Conservation (phyloP, 2,888 invertebrate genomes). For the Ormia ochracea region DNA sequence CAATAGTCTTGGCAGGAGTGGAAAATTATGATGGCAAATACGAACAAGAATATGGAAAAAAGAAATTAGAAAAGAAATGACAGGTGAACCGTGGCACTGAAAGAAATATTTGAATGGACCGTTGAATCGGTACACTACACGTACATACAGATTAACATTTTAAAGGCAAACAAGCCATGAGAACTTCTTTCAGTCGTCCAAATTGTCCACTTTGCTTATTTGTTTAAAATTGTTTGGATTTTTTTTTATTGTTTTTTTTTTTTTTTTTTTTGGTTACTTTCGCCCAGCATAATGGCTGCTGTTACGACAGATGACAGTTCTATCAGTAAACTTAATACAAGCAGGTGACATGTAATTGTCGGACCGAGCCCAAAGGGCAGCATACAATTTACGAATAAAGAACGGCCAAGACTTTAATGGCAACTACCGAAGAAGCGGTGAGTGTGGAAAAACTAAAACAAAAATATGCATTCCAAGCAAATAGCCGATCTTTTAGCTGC, state of each 20-base stretch:
- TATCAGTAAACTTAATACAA: conserved; percentile 66
- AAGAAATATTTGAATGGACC: conserved; percentile 36
- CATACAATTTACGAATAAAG: conserved; percentile 19
- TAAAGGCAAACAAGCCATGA: not conserved
- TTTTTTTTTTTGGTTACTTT: too few relatives aligned
- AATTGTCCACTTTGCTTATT: conserved; percentile 40
- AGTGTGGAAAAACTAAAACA: conserved; percentile 57
- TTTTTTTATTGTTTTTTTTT: not conserved
- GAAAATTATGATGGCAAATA: conserved; percentile 59
- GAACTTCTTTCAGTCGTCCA: conserved; percentile 16
- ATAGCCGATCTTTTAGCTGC: too few relatives aligned
- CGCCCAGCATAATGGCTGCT: conserved; percentile 55
- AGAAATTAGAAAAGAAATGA: conserved; percentile 50
- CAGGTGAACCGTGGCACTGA: conserved; percentile 44
- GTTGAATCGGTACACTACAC: too few relatives aligned
- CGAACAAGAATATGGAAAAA: conserved; percentile 8
- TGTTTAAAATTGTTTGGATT: not conserved
- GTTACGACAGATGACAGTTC: conserved; percentile 64
- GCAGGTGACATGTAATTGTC: conserved; percentile 62
- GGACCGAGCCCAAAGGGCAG: conserved; percentile 52
- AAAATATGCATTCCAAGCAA: too few relatives aligned
- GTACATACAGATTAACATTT: not conserved
- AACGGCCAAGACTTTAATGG: not conserved
- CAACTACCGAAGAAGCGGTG: conserved; percentile 22
- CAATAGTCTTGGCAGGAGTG: conserved; percentile 27